Percentiles rank a stretch among this genome's conserved stretches.
Evolutionary conservation across 2,888 invertebrate species (phyloP).

Genomic region (Cosmorhoe ocellata): DNA sequence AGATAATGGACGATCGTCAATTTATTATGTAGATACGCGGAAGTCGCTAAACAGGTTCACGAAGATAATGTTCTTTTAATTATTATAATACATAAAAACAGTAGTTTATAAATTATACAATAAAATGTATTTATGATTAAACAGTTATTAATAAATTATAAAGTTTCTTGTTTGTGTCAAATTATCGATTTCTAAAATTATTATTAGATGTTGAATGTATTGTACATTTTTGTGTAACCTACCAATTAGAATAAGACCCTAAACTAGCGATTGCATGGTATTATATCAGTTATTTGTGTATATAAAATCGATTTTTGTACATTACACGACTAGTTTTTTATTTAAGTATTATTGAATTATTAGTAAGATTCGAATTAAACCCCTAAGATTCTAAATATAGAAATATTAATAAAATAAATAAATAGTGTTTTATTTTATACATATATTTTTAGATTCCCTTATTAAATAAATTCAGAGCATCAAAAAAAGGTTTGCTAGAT

Average conservation of each 20-base stretch:
- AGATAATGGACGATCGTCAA: conserved; percentile 52
- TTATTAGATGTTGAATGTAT: conserved; percentile 54
- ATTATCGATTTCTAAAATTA: conserved; percentile 49
- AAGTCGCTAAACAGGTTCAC: conserved; percentile 47
- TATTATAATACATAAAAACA: conserved; percentile 38
- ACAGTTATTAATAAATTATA: conserved; percentile 49
- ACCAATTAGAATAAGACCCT: conserved; percentile 64
- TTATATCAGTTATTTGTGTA: conserved; percentile 60
- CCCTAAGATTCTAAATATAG: conserved; percentile 78
- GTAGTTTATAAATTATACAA: conserved; percentile 31
- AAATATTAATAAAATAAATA: conserved; percentile 57
- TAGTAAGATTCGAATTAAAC: conserved; percentile 77
- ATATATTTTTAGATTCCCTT: too few species aligned
- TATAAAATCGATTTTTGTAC: conserved; percentile 79
- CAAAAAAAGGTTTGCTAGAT: conserved; percentile 14
- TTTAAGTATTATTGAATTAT: conserved; percentile 67
- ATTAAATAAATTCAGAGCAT: too few species aligned
- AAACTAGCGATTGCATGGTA: conserved; percentile 62
- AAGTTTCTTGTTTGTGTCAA: conserved; percentile 52
- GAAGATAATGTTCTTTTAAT: conserved; percentile 46
- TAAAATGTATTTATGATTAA: too few species aligned
- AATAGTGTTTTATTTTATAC: conserved; percentile 37
- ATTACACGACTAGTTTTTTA: conserved; percentile 66
- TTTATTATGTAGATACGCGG: conserved; percentile 48
- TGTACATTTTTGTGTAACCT: conserved; percentile 67